phyloP scores from a whole-genome alignment of 2,888 invertebrate genomes.

The Lasioglossum figueresi region DNA sequence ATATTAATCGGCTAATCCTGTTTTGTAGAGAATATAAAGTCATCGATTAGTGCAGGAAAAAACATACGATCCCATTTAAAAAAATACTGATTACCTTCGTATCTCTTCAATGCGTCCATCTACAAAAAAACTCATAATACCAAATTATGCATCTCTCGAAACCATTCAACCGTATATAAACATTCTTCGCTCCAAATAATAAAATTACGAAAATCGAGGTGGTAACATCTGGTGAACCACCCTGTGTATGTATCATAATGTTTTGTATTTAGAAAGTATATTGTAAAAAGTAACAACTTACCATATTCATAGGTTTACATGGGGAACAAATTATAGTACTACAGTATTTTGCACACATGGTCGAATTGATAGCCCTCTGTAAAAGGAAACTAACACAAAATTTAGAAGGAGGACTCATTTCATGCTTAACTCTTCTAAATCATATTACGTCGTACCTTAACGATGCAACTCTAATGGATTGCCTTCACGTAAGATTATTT shows the following conservation, averaged over 20 bases:
- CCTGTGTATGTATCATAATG: background rate
- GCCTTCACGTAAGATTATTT: conserved; percentile 88
- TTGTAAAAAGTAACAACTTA: conserved; percentile 14
- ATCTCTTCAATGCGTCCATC: too few relatives aligned
- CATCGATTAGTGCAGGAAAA: too few relatives aligned
- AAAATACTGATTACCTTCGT: too few relatives aligned
- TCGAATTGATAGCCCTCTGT: conserved; percentile 92
- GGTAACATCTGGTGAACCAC: too few relatives aligned
- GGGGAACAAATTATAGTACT: conserved; percentile 94
- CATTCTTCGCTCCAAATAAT: too few relatives aligned
- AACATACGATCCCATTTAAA: too few relatives aligned
- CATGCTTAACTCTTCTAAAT: conserved; percentile 92
- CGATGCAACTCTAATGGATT: conserved; percentile 94
- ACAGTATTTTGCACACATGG: conserved; percentile 96
- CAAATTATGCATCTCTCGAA: too few relatives aligned
- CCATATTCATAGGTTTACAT: conserved; percentile 88
- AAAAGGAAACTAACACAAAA: conserved; percentile 92
- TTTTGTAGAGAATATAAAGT: too few relatives aligned
- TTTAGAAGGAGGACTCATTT: conserved; percentile 95
- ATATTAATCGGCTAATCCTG: too few relatives aligned
- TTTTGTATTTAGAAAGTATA: background rate
- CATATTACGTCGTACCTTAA: conserved; percentile 92
- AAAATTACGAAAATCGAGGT: too few relatives aligned
- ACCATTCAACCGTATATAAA: too few relatives aligned
- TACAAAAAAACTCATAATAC: too few relatives aligned